phyloP scores from a whole-genome alignment of 1,140 invertebrate genomes.

The Achatina immaculata region DNA sequence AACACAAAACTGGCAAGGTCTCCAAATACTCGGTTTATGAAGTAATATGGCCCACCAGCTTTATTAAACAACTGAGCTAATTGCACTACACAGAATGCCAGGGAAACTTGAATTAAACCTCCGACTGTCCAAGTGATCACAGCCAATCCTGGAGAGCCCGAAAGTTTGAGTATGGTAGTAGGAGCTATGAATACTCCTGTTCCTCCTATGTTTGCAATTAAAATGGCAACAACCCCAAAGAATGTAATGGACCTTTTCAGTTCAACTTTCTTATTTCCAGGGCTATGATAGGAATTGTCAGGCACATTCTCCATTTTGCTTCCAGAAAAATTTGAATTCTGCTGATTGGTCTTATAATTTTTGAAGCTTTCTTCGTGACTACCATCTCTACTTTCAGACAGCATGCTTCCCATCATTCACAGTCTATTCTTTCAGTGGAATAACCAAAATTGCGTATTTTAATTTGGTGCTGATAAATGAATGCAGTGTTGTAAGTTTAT shows the following conservation, averaged over 20 bases:
- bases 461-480: too few relatives aligned
- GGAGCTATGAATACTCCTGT: slow-evolving; percentile 50
- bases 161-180: slow-evolving; percentile 44
- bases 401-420: too few relatives aligned
- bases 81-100: slow-evolving; percentile 93
- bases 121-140: slow-evolving; percentile 48
- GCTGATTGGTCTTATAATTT: too few relatives aligned
- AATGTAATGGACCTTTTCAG: slow-evolving; percentile 41
- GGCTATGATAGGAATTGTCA: too few relatives aligned
- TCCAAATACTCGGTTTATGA: slow-evolving; percentile 89
- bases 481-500: too few relatives aligned
- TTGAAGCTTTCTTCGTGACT: too few relatives aligned
- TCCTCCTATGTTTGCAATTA: slow-evolving; percentile 48
- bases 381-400: too few relatives aligned
- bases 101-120: slow-evolving; percentile 46
- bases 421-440: too few relatives aligned
- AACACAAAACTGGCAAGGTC: slow-evolving; percentile 91
- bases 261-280: slow-evolving; percentile 28
- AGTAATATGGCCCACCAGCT: slow-evolving; percentile 96
- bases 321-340: too few relatives aligned
- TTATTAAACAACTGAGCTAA: slow-evolving; percentile 91
- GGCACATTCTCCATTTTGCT: too few relatives aligned
- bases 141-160: slow-evolving; percentile 49
- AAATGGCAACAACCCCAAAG: slow-evolving; percentile 34
- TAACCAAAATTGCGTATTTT: too few relatives aligned